Conservation (phyloP, 2,797 vertebrate species). For the Hylomyscus alleni region DNA sequence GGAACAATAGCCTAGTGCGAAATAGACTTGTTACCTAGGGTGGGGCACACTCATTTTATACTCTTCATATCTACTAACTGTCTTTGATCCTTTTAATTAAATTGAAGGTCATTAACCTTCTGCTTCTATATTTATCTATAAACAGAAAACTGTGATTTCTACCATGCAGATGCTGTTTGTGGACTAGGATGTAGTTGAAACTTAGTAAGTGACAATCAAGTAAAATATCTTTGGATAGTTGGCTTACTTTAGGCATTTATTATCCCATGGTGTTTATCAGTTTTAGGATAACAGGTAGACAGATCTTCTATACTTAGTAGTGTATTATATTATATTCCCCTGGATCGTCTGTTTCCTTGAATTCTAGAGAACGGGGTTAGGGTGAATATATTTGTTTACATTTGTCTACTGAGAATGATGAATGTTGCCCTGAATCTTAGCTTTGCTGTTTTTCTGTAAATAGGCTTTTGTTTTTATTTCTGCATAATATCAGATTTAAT, state of each 20-base stretch:
- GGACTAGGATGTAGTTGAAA: not conserved
- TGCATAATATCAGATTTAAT: not conserved
- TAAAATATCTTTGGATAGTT: not conserved
- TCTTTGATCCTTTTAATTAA: conserved; percentile 26
- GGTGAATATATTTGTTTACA: conserved; percentile 8
- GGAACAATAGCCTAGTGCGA: not conserved
- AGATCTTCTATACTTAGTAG: conserved; percentile 30
- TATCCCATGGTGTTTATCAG: not conserved
- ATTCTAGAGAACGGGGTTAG: not conserved
- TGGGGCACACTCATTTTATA: conserved; percentile 38
- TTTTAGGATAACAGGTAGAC: not conserved
- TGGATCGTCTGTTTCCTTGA: conserved; percentile 38
- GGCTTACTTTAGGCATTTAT: not conserved
- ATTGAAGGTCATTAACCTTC: conserved; percentile 7
- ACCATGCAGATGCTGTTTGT: not conserved
- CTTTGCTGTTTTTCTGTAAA: conserved; percentile 59
- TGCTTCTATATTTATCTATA: conserved; percentile 39
- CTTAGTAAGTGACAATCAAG: conserved; percentile 41
- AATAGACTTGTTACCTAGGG: not conserved
- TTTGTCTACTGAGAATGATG: conserved; percentile 16
- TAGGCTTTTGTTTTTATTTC: conserved; percentile 51
- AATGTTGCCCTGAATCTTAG: not conserved
- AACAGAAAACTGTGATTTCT: conserved; percentile 10
- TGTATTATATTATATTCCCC: not conserved
- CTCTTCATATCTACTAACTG: not conserved